These are phyloP conservation scores for Hipparchia sbordonii DNA, from an alignment of 2,888 invertebrate genomes.

Conservation along the genomic window DNA sequence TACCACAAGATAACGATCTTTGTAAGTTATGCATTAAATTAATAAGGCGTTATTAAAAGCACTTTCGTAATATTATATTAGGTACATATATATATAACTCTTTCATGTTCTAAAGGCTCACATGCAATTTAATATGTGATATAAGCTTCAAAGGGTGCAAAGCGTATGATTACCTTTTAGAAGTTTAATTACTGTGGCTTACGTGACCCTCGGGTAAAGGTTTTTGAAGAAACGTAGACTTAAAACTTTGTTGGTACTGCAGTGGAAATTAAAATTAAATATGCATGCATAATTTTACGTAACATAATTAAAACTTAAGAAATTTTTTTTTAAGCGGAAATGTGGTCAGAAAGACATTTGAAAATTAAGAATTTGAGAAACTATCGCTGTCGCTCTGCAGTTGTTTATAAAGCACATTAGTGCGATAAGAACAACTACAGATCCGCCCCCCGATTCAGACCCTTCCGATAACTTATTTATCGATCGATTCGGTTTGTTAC, in stretches of 20 bases:
- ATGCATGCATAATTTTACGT: too few species aligned
- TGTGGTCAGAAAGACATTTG: too few species aligned
- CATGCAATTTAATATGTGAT: not conserved
- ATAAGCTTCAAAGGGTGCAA: constrained; percentile 6
- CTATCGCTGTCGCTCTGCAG: too few species aligned
- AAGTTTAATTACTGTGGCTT: constrained; percentile 5
- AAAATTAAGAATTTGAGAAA: too few species aligned
- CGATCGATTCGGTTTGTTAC: too few species aligned
- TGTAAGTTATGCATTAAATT: constrained; percentile 8
- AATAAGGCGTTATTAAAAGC: constrained; percentile 11
- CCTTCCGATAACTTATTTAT: too few species aligned
- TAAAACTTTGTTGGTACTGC: not conserved
- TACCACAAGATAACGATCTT: constrained; percentile 5
- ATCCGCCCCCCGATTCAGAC: too few species aligned
- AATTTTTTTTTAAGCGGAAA: too few species aligned
- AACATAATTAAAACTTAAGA: too few species aligned
- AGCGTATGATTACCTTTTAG: constrained; percentile 4
- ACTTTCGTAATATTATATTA: not conserved
- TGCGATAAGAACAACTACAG: too few species aligned
- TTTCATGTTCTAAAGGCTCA: not conserved
- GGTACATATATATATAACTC: not conserved
- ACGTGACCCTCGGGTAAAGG: not conserved
- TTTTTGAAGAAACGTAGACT: not conserved
- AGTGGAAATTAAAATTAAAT: not conserved
- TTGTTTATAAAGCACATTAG: too few species aligned